A percentile compares a stretch with the other conserved stretches of the same genome.
Evolutionary conservation across 2,888 invertebrate species (phyloP).

Genomic region (Hypercompe scribonia): DNA sequence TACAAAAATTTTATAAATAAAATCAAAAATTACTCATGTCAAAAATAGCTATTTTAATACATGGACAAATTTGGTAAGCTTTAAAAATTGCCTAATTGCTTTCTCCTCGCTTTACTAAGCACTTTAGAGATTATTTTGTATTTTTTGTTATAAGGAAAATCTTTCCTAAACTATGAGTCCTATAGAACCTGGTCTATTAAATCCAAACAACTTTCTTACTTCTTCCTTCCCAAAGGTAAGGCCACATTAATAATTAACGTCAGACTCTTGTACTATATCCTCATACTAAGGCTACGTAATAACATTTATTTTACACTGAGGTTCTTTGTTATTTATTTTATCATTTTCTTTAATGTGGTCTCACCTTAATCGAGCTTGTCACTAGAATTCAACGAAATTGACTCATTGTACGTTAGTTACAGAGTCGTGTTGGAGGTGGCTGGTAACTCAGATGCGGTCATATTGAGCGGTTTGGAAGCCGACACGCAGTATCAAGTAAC

Average conservation of each 20-base stretch:
- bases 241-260: slow-evolving; percentile 29
- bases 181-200: slow-evolving; percentile 29
- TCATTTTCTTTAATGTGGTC: slow-evolving; percentile 60
- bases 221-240: slow-evolving; percentile 44
- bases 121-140: background rate
- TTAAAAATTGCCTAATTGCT: background rate
- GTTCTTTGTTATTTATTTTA: background rate
- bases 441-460: slow-evolving; percentile 95
- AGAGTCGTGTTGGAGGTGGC: slow-evolving; percentile 97
- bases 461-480: slow-evolving; percentile 92
- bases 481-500: slow-evolving; percentile 96
- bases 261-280: slow-evolving; percentile 41
- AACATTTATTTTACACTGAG: background rate
- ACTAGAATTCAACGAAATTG: slow-evolving; percentile 83
- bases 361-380: slow-evolving; percentile 63
- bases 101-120: background rate
- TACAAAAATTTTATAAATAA: background rate
- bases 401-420: slow-evolving; percentile 93
- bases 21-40: background rate
- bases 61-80: background rate
- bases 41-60: background rate
- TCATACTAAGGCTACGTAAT: background rate
- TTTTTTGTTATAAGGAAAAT: background rate
- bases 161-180: slow-evolving; percentile 5
- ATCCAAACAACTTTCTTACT: slow-evolving; percentile 39